These are phyloP conservation scores for Bemisia tabaci DNA, from an alignment of 1,140 invertebrate genomes.

Conservation along the genomic window DNA sequence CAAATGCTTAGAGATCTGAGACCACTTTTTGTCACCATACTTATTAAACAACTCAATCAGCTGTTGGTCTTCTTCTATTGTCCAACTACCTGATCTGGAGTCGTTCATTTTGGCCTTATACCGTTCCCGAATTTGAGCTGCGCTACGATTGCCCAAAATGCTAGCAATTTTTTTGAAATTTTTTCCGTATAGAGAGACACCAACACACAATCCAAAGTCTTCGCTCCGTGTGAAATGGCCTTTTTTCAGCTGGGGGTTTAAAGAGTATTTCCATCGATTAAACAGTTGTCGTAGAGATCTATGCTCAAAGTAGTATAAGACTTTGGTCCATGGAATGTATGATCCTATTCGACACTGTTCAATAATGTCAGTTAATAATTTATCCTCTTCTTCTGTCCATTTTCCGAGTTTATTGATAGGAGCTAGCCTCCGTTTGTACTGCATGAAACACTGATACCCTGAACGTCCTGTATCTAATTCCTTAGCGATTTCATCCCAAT, in stretches of 20 bases:
- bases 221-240: conserved; percentile 13
- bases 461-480: conserved; percentile 40
- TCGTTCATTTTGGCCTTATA: background rate
- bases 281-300: conserved; percentile 12
- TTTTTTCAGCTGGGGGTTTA: conserved; percentile 14
- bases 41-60: conserved; percentile 7
- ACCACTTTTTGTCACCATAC: conserved; percentile 10
- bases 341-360: conserved; percentile 12
- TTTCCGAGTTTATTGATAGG: conserved; percentile 3
- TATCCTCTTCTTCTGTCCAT: conserved; percentile 19
- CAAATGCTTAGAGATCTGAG: conserved; percentile 9
- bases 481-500: conserved; percentile 47
- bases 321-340: conserved; percentile 15
- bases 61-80: conserved; percentile 7
- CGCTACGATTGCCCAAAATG: background rate
- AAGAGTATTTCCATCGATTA: conserved; percentile 14
- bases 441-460: conserved; percentile 49
- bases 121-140: background rate
- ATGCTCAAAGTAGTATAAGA: conserved; percentile 8
- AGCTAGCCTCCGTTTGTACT: conserved; percentile 26
- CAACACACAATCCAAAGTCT: conserved; percentile 7
- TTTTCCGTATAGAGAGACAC: conserved; percentile 7
- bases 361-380: conserved; percentile 7
- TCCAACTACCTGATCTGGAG: conserved; percentile 2
- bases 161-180: background rate